Conservation (phyloP, 2,113 vertebrate genomes). For the Psilopsiagon aymara region DNA sequence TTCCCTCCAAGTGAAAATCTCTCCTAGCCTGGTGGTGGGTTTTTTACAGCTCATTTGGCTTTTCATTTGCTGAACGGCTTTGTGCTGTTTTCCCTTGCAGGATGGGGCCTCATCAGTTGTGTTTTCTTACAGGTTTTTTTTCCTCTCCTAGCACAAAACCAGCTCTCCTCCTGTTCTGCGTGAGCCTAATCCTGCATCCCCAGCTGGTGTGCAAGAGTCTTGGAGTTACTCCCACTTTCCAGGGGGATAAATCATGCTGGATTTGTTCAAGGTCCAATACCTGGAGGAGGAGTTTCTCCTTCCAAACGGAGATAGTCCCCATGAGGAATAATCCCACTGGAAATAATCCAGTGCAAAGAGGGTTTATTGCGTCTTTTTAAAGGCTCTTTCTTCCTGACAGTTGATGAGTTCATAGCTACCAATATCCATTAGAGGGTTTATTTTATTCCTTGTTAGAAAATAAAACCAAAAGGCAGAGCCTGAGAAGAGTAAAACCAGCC, state of each 20-base stretch:
- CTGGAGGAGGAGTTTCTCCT: not conserved
- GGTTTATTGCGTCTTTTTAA: conserved; percentile 32
- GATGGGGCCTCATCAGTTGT: conserved; percentile 9
- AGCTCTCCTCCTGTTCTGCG: not conserved
- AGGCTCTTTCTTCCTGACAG: conserved; percentile 27
- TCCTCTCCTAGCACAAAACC: not conserved
- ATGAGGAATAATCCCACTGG: conserved; percentile 36
- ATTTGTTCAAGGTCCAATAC: conserved; percentile 1
- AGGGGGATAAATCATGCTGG: not conserved
- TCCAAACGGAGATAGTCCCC: not conserved
- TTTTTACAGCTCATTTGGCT: conserved; percentile 56
- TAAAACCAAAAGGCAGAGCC: conserved; percentile 33
- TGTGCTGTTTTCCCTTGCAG: conserved; percentile 25
- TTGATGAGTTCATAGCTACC: conserved; percentile 50
- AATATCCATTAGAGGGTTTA: conserved; percentile 62
- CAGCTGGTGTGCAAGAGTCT: not conserved
- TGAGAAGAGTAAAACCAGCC: conserved; percentile 26
- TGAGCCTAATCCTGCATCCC: not conserved
- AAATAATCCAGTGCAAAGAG: conserved; percentile 49
- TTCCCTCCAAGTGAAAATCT: conserved; percentile 44
- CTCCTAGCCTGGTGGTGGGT: not conserved
- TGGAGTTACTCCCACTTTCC: not conserved
- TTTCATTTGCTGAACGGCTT: conserved; percentile 31
- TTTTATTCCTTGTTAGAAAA: conserved; percentile 66
- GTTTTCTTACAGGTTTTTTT: not conserved